A percentile compares a stretch with the other conserved stretches of the same genome.
Evolutionary conservation across 2,888 invertebrate species (phyloP).

Genomic region (Neria commutata): DNA sequence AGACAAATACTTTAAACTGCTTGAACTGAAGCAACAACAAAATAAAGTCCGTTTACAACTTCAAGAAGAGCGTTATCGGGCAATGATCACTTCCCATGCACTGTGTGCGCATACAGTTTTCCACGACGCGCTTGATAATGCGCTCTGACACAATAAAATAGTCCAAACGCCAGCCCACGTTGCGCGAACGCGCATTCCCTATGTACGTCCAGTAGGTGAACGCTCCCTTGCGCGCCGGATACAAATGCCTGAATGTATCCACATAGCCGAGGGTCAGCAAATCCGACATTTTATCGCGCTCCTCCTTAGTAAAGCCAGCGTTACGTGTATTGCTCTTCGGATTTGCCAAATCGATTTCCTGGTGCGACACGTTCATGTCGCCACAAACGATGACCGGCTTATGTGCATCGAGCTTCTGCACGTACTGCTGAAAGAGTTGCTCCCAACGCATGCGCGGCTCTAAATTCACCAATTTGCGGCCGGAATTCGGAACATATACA

Average conservation of each 20-base stretch:
- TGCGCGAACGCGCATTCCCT: slow-evolving; percentile 82
- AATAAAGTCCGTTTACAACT: slow-evolving; percentile 60
- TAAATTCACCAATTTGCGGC: slow-evolving; percentile 83
- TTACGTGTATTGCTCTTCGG: slow-evolving; percentile 91
- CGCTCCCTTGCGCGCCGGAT: slow-evolving; percentile 81
- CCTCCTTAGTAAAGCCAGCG: slow-evolving; percentile 95
- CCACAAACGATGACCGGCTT: slow-evolving; percentile 96
- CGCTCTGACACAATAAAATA: slow-evolving; percentile 91
- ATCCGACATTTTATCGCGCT: slow-evolving; percentile 88
- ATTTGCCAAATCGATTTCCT: slow-evolving; percentile 93
- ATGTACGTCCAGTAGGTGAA: slow-evolving; percentile 98
- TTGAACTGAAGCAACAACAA: no score
- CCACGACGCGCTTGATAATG: slow-evolving; percentile 78
- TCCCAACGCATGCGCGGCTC: slow-evolving; percentile 92
- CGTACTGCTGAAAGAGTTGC: slow-evolving; percentile 75
- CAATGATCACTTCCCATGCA: slow-evolving; percentile 97
- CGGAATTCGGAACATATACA: slow-evolving; percentile 95
- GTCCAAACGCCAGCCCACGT: slow-evolving; percentile 97
- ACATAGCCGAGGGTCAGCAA: slow-evolving; percentile 82
- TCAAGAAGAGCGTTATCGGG: slow-evolving; percentile 81
- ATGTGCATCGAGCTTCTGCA: slow-evolving; percentile 79
- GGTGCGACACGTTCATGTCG: slow-evolving; percentile 97
- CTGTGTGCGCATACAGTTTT: slow-evolving; percentile 79
- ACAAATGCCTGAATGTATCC: slow-evolving; percentile 84
- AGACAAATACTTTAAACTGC: no score